Percentiles rank a stretch among this genome's conserved stretches.
phyloP scores from a whole-genome alignment of 1,140 invertebrate genomes.

The Lepidurus arcticus region DNA sequence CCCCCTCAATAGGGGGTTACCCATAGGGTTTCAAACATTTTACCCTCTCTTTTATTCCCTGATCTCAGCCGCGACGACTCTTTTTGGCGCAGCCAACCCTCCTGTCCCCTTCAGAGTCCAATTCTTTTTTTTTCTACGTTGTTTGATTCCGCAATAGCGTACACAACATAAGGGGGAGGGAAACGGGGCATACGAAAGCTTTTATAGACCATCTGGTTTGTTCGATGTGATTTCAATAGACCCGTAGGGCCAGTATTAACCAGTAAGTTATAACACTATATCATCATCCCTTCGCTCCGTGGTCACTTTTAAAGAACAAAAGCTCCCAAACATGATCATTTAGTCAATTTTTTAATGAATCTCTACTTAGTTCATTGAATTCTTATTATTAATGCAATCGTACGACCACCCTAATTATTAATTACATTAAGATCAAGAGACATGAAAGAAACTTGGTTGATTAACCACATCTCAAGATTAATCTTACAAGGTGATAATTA shows the following conservation, averaged over 20 bases:
- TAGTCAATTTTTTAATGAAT: too few relatives aligned
- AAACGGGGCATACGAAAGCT: neutral
- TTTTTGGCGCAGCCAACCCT: neutral
- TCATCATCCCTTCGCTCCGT: too few relatives aligned
- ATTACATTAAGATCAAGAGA: too few relatives aligned
- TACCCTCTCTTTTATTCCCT: neutral
- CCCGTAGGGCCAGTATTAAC: neutral
- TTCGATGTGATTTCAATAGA: slow-evolving; percentile 14
- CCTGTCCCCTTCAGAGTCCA: neutral
- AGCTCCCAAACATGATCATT: too few relatives aligned
- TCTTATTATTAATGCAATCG: too few relatives aligned
- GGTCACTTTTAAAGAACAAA: too few relatives aligned
- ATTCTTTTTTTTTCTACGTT: neutral
- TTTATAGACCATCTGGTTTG: slow-evolving; percentile 22
- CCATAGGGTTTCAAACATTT: neutral
- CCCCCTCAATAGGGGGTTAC: neutral
- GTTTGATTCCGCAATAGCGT: slow-evolving; percentile 1
- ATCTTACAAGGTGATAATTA: too few relatives aligned
- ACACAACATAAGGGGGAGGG: neutral
- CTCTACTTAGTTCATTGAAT: too few relatives aligned
- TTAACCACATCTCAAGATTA: too few relatives aligned
- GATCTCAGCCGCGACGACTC: neutral
- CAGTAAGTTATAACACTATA: too few relatives aligned
- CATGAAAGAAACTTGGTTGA: too few relatives aligned
- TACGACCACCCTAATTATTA: too few relatives aligned